phyloP scores from a whole-genome alignment of 2,888 invertebrate species.

The Synanthedon myopaeformis region DNA sequence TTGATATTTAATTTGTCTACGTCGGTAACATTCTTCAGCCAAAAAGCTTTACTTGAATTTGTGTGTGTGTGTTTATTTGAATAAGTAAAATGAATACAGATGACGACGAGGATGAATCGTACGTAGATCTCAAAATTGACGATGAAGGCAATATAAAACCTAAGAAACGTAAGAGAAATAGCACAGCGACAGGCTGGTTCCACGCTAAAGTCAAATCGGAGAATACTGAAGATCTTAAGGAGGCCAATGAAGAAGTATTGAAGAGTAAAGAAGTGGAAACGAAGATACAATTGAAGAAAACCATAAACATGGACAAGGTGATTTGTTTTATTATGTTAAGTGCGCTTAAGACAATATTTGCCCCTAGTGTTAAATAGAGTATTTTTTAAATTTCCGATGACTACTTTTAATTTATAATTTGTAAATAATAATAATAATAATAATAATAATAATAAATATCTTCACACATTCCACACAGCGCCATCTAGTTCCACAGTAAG shows the following conservation, averaged over 20 bases:
- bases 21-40: not conserved
- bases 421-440: too few species aligned
- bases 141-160: conserved; percentile 47
- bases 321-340: conserved; percentile 2
- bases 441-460: too few species aligned
- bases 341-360: too few species aligned
- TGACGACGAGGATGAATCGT: conserved; percentile 53
- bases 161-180: conserved; percentile 24
- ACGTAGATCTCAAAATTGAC: conserved; percentile 55
- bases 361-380: too few species aligned
- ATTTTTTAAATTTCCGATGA: too few species aligned
- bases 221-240: not conserved
- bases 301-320: conserved; percentile 54
- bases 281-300: conserved; percentile 51
- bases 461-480: too few species aligned
- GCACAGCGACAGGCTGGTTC: conserved; percentile 35
- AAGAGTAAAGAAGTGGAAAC: conserved; percentile 31
- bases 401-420: too few species aligned
- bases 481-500: too few species aligned
- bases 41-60: not conserved
- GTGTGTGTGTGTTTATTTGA: too few species aligned
- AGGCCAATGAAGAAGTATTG: conserved; percentile 14
- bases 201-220: conserved; percentile 42
- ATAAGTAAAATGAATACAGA: conserved; percentile 16
- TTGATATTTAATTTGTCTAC: too few species aligned